phyloP scores from a whole-genome alignment of 2,888 invertebrate species.

The Gymnoscelis rufifasciata region DNA sequence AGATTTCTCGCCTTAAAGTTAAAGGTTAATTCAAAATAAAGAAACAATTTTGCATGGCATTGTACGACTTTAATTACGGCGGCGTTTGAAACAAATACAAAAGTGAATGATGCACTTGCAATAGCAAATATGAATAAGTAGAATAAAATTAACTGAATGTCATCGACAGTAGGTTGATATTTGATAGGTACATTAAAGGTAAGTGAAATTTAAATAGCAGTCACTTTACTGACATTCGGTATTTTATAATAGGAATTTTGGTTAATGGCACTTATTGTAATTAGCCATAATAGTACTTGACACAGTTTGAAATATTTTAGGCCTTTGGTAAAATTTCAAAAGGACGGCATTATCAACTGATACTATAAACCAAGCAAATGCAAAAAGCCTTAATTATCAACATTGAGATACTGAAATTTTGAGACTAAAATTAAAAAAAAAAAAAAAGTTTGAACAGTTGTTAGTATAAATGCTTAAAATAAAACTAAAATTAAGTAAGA shows the following conservation, averaged over 20 bases:
- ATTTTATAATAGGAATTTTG: too few species aligned
- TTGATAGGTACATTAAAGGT: too few species aligned
- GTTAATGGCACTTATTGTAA: too few species aligned
- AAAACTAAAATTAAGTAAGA: not conserved
- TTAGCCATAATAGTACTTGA: too few species aligned
- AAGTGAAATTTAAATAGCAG: too few species aligned
- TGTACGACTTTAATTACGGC: conserved; percentile 41
- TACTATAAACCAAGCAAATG: not conserved
- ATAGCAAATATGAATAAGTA: not conserved
- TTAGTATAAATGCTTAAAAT: not conserved
- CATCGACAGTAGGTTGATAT: too few species aligned
- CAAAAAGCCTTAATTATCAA: not conserved
- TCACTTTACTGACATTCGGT: too few species aligned
- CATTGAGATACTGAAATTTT: too few species aligned
- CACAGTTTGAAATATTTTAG: conserved; percentile 2
- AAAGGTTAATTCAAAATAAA: not conserved
- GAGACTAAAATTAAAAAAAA: too few species aligned
- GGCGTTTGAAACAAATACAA: conserved; percentile 32
- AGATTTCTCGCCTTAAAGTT: too few species aligned
- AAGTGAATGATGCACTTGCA: conserved; percentile 8
- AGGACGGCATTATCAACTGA: not conserved
- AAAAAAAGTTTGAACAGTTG: too few species aligned
- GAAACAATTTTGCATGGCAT: conserved; percentile 31
- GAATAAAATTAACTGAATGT: too few species aligned
- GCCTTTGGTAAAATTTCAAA: not conserved